Conservation (phyloP, 2,113 vertebrate species). For the Thryonomys swinderianus region DNA sequence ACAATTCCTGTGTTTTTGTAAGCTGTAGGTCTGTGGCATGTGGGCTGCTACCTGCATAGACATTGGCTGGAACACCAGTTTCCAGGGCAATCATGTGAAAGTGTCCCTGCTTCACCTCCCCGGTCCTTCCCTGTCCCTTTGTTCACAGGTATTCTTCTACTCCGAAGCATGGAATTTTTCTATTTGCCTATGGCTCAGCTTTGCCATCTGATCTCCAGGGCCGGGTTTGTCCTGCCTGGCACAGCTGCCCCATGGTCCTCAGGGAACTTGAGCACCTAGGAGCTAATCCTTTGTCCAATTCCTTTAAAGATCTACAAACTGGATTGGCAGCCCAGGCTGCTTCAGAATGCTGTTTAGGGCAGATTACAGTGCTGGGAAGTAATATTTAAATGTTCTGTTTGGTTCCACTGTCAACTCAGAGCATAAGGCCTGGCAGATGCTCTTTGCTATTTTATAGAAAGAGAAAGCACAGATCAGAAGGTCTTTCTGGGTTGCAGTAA, state of each 20-base stretch:
- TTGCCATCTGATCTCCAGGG: too few species aligned
- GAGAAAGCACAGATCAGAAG: background rate
- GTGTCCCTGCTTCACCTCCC: accelerated
- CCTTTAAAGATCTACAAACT: background rate
- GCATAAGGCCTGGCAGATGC: too few species aligned
- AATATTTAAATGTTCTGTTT: background rate
- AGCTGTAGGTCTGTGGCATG: accelerated
- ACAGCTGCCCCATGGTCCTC: accelerated
- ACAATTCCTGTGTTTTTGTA: accelerated
- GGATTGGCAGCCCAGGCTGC: too few species aligned
- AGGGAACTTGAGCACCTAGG: background rate
- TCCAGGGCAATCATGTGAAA: too few species aligned
- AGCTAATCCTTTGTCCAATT: background rate
- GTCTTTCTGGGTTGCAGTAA: background rate
- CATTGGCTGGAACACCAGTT: too few species aligned
- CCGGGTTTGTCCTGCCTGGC: too few species aligned
- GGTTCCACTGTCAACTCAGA: background rate
- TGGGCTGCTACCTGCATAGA: too few species aligned
- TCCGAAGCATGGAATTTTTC: background rate
- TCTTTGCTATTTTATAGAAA: too few species aligned
- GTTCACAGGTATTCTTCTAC: too few species aligned
- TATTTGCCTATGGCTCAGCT: too few species aligned
- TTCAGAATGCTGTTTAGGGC: background rate
- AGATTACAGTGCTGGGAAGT: background rate
- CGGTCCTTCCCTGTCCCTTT: background rate